Conservation (phyloP, 2,888 invertebrate genomes). For the Syrphus vitripennis region DNA sequence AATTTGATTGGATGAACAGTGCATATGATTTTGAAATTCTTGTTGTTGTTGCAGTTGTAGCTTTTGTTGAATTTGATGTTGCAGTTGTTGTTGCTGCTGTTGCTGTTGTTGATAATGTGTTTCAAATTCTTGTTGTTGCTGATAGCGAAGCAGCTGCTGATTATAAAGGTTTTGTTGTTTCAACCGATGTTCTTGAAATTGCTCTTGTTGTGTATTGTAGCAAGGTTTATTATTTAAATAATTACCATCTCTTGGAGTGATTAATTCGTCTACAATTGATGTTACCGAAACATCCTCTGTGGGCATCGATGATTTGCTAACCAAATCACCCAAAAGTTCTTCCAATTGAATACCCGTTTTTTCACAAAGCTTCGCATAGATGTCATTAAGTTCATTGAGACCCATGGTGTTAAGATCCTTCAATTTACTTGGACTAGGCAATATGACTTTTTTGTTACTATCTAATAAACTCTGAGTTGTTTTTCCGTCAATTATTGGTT, state of each 20-base stretch:
- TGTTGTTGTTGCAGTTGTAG: slow-evolving; percentile 27
- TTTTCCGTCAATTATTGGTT: neutral
- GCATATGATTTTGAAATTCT: neutral
- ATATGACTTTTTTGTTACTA: neutral
- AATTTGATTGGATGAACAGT: neutral
- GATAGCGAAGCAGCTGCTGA: no score
- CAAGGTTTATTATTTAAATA: neutral
- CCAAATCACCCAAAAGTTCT: slow-evolving; percentile 25
- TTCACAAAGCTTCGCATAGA: slow-evolving; percentile 34
- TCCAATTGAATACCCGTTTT: slow-evolving; percentile 57
- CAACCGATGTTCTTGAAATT: neutral
- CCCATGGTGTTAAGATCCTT: slow-evolving; percentile 31
- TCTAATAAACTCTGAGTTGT: neutral
- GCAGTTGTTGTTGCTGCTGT: neutral
- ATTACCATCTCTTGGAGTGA: neutral
- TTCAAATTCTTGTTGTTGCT: slow-evolving; percentile 2
- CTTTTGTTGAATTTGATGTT: neutral
- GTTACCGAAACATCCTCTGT: neutral
- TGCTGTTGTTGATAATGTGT: neutral
- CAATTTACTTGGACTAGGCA: neutral
- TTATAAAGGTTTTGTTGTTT: neutral
- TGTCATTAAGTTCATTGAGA: slow-evolving; percentile 27
- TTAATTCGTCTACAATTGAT: neutral
- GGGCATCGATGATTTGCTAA: neutral
- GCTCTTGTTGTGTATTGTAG: neutral